Evolutionary conservation across 2,797 vertebrate genomes (phyloP).

Genomic region (Enteromius thamalakanensis): DNA sequence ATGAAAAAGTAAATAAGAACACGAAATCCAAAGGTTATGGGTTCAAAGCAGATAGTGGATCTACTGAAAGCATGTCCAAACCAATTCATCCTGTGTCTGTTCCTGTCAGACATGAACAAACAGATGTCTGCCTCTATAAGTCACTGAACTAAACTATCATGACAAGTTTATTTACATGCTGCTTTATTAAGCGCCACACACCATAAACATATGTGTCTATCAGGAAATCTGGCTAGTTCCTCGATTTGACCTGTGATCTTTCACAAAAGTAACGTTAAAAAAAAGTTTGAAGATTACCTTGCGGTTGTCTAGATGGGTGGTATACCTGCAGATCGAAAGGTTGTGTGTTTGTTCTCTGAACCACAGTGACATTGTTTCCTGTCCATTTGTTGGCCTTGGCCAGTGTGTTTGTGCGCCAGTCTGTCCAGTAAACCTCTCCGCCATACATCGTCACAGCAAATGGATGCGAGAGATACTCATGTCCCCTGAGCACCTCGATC

Average conservation of each 20-base stretch:
- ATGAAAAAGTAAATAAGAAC: neutral
- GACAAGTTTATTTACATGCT: conserved; percentile 21
- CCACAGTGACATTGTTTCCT: conserved; percentile 93
- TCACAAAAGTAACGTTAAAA: neutral
- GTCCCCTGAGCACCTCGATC: conserved; percentile 92
- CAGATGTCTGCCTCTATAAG: conserved; percentile 13
- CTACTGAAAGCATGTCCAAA: conserved; percentile 7
- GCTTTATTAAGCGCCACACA: conserved; percentile 21
- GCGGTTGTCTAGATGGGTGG: conserved; percentile 91
- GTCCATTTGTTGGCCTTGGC: conserved; percentile 98
- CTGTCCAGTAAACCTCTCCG: conserved; percentile 96
- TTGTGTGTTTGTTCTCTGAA: conserved; percentile 95
- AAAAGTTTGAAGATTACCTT: conserved; percentile 75
- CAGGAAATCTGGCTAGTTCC: neutral
- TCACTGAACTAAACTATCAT: conserved; percentile 10
- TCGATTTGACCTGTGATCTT: neutral
- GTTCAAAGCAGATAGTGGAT: neutral
- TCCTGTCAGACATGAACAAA: conserved; percentile 5
- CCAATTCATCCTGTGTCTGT: neutral
- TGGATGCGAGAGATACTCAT: conserved; percentile 94
- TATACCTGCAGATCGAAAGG: conserved; percentile 97
- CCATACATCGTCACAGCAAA: conserved; percentile 95
- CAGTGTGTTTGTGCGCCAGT: conserved; percentile 95
- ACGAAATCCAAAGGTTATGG: conserved; percentile 14
- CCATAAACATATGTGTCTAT: neutral